phyloP scores from a whole-genome alignment of 2,113 vertebrate genomes.

The Rattus rattus region DNA sequence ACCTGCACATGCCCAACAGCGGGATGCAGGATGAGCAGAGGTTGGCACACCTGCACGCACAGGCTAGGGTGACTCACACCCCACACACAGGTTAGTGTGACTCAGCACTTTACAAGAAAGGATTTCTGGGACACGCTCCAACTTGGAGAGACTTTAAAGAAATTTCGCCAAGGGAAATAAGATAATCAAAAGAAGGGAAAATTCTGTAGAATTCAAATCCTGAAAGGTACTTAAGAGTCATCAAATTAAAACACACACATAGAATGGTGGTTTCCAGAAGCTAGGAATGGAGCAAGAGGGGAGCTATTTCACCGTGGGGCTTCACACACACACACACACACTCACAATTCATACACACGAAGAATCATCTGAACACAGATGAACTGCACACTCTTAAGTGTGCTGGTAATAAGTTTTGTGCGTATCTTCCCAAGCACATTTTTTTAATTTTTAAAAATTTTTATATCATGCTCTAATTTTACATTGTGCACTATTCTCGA shows the following conservation, averaged over 20 bases:
- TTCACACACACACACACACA: neutral
- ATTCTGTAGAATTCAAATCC: neutral
- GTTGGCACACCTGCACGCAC: too few species aligned
- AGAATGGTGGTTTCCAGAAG: neutral
- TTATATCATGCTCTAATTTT: neutral
- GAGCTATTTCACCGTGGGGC: neutral
- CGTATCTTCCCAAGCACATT: neutral
- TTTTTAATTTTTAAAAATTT: neutral
- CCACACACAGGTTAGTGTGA: neutral
- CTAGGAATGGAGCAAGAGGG: neutral
- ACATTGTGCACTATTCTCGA: conserved; percentile 2
- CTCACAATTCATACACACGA: neutral
- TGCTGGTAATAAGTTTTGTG: neutral
- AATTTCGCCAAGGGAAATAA: neutral
- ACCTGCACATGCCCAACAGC: neutral
- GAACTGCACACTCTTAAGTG: neutral
- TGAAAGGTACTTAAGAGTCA: neutral
- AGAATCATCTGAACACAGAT: neutral
- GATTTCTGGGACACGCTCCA: neutral
- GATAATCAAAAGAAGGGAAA: neutral
- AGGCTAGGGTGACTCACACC: neutral
- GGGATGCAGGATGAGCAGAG: neutral
- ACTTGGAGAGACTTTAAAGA: neutral
- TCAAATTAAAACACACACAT: neutral
- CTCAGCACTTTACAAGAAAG: neutral